Percentiles rank a stretch among this genome's conserved stretches.
These are phyloP conservation scores for Casuarius casuarius DNA, from an alignment of 2,113 vertebrate genomes.

Conservation along the genomic window DNA sequence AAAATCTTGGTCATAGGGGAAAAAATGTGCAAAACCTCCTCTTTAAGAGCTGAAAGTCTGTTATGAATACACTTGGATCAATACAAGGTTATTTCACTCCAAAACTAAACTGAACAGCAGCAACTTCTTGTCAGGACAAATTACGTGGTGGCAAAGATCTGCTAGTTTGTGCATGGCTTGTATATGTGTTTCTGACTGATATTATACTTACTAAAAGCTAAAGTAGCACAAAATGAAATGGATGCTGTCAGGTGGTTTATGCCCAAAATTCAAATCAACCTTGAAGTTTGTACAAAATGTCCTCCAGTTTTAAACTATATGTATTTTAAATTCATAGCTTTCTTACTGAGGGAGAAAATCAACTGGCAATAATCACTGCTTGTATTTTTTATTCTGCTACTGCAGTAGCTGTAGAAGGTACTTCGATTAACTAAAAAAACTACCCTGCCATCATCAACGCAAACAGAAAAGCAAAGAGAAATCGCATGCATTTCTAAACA, in stretches of 20 bases:
- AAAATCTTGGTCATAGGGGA: neutral
- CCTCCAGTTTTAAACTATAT: neutral
- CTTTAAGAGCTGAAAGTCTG: neutral
- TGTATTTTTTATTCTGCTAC: neutral
- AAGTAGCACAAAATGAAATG: neutral
- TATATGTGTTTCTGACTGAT: neutral
- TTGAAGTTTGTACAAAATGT: slow-evolving; percentile 18
- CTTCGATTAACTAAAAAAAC: neutral
- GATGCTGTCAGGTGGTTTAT: slow-evolving; percentile 20
- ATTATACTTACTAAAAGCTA: slow-evolving; percentile 9
- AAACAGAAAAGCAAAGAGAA: neutral
- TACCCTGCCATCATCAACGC: neutral
- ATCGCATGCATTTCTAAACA: neutral
- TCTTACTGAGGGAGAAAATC: neutral
- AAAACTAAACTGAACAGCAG: slow-evolving; percentile 6
- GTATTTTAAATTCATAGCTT: slow-evolving; percentile 24
- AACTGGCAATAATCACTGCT: neutral
- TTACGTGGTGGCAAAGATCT: neutral
- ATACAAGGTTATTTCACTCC: neutral
- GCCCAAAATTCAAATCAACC: slow-evolving; percentile 35
- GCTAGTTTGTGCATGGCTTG: neutral
- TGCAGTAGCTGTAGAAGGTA: neutral
- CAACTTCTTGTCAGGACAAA: slow-evolving; percentile 49
- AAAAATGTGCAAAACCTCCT: neutral
- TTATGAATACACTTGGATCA: neutral